Evolutionary conservation across 2,113 vertebrate genomes (phyloP).

Genomic region (Indicator indicator): DNA sequence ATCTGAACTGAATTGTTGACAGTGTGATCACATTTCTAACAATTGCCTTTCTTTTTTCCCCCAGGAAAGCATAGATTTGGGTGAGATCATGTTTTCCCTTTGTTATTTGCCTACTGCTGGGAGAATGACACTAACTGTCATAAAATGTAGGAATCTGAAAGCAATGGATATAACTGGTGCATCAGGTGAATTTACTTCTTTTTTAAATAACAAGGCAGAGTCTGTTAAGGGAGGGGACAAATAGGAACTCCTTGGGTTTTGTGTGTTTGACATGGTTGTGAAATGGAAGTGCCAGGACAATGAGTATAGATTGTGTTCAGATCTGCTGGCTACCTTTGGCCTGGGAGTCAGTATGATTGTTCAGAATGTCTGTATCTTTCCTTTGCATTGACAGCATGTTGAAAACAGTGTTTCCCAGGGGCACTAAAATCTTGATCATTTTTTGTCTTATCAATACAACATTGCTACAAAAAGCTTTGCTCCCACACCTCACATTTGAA

Average conservation of each 20-base stretch:
- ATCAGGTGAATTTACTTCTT: conserved; percentile 81
- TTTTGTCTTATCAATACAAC: neutral
- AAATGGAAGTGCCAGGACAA: neutral
- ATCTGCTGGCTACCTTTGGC: neutral
- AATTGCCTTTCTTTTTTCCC: conserved; percentile 43
- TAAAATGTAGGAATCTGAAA: conserved; percentile 98
- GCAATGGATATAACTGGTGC: conserved; percentile 99
- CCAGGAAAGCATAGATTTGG: conserved; percentile 96
- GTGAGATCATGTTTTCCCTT: conserved; percentile 99
- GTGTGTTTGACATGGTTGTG: neutral
- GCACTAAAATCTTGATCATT: neutral
- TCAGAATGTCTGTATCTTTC: neutral
- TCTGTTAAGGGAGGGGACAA: neutral
- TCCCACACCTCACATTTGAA: neutral
- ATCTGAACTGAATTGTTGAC: neutral
- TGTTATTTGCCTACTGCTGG: conserved; percentile 98
- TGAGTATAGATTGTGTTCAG: neutral
- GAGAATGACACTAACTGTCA: conserved; percentile 96
- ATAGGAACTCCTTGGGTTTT: neutral
- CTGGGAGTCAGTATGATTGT: neutral
- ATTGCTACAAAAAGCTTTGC: neutral
- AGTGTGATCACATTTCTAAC: neutral
- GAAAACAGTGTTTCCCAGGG: neutral
- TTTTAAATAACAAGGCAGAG: neutral
- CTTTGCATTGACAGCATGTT: neutral